Base-by-base conservation (phyloP, 1,140 invertebrate genomes). In the Bathynomus jamesi region DNA sequence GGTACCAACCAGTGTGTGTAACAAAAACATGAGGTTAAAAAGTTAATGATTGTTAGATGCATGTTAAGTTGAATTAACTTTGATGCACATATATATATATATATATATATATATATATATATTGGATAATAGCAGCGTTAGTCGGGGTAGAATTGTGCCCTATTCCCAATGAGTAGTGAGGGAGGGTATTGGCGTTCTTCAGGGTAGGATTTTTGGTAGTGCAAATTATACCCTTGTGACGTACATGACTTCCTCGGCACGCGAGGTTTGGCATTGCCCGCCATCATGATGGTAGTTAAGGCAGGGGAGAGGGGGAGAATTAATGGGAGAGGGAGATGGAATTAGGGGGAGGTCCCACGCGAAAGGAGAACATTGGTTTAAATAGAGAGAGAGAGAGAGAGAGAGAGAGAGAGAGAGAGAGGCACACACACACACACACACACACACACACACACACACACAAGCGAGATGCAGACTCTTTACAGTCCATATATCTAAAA, bases 21-120 rank as follows among this genome's bases (percentile, higher is more conserved):
- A n/a, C n/a, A n/a, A n/a, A n/a, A n/a, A n/a, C n/a, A n/a, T n/a
- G n/a, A n/a, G n/a, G n/a, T n/a, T n/a, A n/a, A n/a, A n/a, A n/a
- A n/a, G n/a, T n/a, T n/a, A n/a, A n/a, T n/a, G n/a, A n/a, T n/a
- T n/a, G n/a, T n/a, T n/a, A n/a, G n/a, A n/a, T n/a, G n/a, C n/a
- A n/a, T n/a, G n/a, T n/a, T n/a, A n/a, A n/a, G n/a, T n/a, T n/a
- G n/a, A n/a, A n/a, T n/a, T n/a, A n/a, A n/a, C n/a, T n/a, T n/a
- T n/a, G n/a, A n/a, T 27, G 17, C 17, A 27, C 17, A 64, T 64
- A 64, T 64, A 63, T 24, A 63, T 63, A 63, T 63, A 63, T 63
- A 24, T 24, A 63, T 24, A 63, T 63, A 63, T 24, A 63, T 24
- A 63, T 63, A 63, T 63, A 63, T 63, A 63, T 3, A 63, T 63